phyloP scores from a whole-genome alignment of 1,140 invertebrate genomes.

The Caenorhabditis latens region DNA sequence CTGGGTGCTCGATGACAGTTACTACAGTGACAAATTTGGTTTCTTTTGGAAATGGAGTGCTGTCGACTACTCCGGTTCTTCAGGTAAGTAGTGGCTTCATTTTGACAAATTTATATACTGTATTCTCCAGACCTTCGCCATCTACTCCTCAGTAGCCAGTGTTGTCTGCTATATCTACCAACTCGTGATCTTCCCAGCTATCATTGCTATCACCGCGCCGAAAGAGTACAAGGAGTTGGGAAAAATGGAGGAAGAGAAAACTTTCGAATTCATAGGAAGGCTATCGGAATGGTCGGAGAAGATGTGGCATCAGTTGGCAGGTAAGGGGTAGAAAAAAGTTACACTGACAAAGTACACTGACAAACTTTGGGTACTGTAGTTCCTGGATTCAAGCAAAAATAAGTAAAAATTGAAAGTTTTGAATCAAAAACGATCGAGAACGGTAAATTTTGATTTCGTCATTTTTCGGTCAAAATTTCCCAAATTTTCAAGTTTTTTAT shows the following conservation, averaged over 20 bases:
- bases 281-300: slow-evolving; percentile 4
- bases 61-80: slow-evolving; percentile 89
- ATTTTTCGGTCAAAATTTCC: too few species aligned
- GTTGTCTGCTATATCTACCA: slow-evolving; percentile 93
- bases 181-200: slow-evolving; percentile 91
- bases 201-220: slow-evolving; percentile 86
- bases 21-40: slow-evolving; percentile 84
- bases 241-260: slow-evolving; percentile 7
- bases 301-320: slow-evolving; percentile 48
- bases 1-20: slow-evolving; percentile 94
- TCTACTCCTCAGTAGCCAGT: slow-evolving; percentile 91
- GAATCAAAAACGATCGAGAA: too few species aligned
- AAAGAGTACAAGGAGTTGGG: slow-evolving; percentile 81
- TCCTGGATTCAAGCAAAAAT: too few species aligned
- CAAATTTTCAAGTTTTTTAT: too few species aligned
- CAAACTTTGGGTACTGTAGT: too few species aligned
- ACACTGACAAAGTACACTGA: too few species aligned
- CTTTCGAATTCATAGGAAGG: background rate
- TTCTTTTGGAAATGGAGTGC: slow-evolving; percentile 93
- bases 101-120: background rate
- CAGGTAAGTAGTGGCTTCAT: slow-evolving; percentile 71
- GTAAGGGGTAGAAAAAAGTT: background rate
- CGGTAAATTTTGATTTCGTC: too few species aligned
- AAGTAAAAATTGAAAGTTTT: too few species aligned
- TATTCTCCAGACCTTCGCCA: slow-evolving; percentile 76